phyloP scores from a whole-genome alignment of 1,140 invertebrate genomes.

The Drosophila parabipectinata region DNA sequence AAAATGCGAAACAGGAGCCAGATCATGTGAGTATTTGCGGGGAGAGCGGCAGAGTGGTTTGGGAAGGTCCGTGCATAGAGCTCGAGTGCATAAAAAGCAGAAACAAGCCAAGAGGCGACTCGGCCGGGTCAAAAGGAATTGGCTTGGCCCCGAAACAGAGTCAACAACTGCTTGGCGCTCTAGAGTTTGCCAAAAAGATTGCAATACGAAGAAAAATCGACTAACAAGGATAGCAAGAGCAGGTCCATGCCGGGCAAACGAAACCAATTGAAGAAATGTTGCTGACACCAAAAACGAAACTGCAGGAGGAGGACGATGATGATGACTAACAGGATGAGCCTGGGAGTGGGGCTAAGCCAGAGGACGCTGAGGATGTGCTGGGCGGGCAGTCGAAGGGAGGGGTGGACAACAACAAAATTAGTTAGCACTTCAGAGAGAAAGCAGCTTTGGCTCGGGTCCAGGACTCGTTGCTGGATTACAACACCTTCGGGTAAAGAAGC shows the following conservation, averaged over 20 bases:
- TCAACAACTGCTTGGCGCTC: slow-evolving; percentile 71
- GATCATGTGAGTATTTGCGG: slow-evolving; percentile 57
- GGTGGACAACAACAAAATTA: slow-evolving; percentile 75
- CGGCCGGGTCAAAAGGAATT: slow-evolving; percentile 64
- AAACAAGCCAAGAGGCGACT: slow-evolving; percentile 66
- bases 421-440: slow-evolving; percentile 73
- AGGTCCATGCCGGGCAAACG: slow-evolving; percentile 42
- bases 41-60: background rate
- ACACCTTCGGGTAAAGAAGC: slow-evolving; percentile 69
- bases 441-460: slow-evolving; percentile 71
- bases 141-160: slow-evolving; percentile 67
- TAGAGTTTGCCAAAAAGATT: slow-evolving; percentile 48
- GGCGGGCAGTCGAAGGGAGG: slow-evolving; percentile 16
- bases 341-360: slow-evolving; percentile 43
- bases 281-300: slow-evolving; percentile 77
- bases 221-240: slow-evolving; percentile 17
- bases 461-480: slow-evolving; percentile 71
- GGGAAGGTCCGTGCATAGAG: slow-evolving; percentile 9
- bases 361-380: slow-evolving; percentile 19
- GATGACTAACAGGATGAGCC: slow-evolving; percentile 27
- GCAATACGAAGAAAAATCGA: slow-evolving; percentile 26
- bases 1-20: slow-evolving; percentile 62
- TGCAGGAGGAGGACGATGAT: slow-evolving; percentile 43
- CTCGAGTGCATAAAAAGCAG: slow-evolving; percentile 64
- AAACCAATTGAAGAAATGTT: slow-evolving; percentile 79